Percentiles rank a stretch among this genome's conserved stretches.
Evolutionary conservation across 2,113 vertebrate genomes (phyloP).

Genomic region (Sebastes fasciatus): DNA sequence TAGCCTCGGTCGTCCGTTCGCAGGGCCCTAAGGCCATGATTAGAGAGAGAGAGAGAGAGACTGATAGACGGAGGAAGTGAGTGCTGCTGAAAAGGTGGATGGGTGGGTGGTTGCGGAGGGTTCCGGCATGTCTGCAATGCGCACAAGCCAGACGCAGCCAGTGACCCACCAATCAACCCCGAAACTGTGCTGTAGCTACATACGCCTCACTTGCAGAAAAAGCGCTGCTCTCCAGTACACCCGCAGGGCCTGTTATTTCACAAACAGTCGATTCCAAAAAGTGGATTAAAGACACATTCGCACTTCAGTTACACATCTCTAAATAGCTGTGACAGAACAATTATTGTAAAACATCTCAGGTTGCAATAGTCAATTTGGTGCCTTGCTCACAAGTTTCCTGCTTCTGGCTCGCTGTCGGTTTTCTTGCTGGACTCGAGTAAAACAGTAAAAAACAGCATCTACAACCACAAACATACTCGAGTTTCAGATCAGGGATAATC

Average conservation of each 20-base stretch:
- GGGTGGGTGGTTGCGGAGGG: slow-evolving; percentile 15
- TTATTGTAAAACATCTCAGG: slow-evolving; percentile 35
- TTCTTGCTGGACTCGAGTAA: slow-evolving; percentile 8
- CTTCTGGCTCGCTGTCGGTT: slow-evolving; percentile 6
- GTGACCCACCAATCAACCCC: slow-evolving; percentile 58
- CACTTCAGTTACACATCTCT: slow-evolving; percentile 20
- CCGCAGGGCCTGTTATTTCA: slow-evolving; percentile 36
- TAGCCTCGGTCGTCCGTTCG: slow-evolving; percentile 77
- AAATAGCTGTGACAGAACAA: slow-evolving; percentile 44
- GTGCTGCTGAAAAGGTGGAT: slow-evolving; percentile 43
- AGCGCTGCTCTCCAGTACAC: neutral
- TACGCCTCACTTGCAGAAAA: neutral
- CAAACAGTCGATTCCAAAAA: slow-evolving; percentile 9
- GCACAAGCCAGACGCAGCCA: slow-evolving; percentile 28
- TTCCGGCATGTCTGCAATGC: slow-evolving; percentile 36
- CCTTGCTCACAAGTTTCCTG: slow-evolving; percentile 3
- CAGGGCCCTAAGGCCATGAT: slow-evolving; percentile 73
- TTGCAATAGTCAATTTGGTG: slow-evolving; percentile 20
- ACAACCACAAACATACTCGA: slow-evolving; percentile 29
- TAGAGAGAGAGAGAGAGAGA: slow-evolving; percentile 51
- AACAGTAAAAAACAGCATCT: slow-evolving; percentile 14
- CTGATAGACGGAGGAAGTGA: slow-evolving; percentile 41
- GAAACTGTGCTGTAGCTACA: neutral
- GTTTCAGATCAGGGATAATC: slow-evolving; percentile 37
- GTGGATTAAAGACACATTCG: slow-evolving; percentile 24